Conservation (phyloP, 2,888 invertebrate genomes). For the Notodonta ziczac region DNA sequence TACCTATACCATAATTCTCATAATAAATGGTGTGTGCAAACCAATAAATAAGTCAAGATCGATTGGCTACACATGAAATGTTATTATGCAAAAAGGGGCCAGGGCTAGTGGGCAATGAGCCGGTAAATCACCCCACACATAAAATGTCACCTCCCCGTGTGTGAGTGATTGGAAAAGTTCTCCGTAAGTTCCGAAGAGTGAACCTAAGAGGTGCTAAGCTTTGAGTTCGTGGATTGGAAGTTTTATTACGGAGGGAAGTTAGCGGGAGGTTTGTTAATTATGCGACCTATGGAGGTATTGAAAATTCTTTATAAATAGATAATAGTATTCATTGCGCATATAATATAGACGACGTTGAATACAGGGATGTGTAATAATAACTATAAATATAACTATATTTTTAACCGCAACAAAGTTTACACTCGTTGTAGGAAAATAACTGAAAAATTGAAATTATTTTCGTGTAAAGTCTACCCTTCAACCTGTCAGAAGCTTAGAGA, state of each 20-base stretch:
- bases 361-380: too few species aligned
- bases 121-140: slow-evolving; percentile 25
- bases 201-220: slow-evolving; percentile 14
- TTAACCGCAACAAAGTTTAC: too few species aligned
- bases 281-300: background rate
- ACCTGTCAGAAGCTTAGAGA: too few species aligned
- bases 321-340: too few species aligned
- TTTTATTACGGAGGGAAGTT: slow-evolving; percentile 15
- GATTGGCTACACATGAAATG: background rate
- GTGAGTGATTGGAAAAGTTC: slow-evolving; percentile 26
- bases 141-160: slow-evolving; percentile 13
- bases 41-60: slow-evolving; percentile 1
- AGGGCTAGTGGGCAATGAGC: slow-evolving; percentile 14
- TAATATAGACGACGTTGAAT: too few species aligned
- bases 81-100: background rate
- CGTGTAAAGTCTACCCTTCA: too few species aligned
- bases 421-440: too few species aligned
- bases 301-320: background rate
- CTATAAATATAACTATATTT: too few species aligned
- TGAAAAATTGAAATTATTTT: too few species aligned
- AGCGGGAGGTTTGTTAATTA: background rate
- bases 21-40: background rate
- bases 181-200: slow-evolving; percentile 14
- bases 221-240: background rate
- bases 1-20: too few species aligned